phyloP scores from a whole-genome alignment of 2,797 vertebrate genomes.

The Anguilla pacifica region DNA sequence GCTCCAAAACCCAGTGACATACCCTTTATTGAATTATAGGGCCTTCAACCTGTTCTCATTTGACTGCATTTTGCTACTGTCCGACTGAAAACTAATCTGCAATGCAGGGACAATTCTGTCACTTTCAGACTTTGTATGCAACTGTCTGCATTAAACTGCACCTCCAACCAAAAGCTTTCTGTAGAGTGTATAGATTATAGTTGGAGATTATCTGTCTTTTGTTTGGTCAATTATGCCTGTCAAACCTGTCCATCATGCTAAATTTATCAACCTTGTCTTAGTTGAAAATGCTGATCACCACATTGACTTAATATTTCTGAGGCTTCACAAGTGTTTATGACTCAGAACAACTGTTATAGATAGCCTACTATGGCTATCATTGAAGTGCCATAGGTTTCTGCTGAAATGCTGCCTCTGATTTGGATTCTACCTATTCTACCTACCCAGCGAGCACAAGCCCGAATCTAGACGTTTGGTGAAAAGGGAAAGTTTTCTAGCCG shows the following conservation, averaged over 20 bases:
- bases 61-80: background rate
- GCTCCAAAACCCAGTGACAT: background rate
- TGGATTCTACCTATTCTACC: background rate
- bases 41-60: conserved; percentile 2
- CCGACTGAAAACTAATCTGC: background rate
- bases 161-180: background rate
- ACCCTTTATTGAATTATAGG: background rate
- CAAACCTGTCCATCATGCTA: background rate
- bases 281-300: background rate
- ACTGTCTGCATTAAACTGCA: background rate
- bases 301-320: background rate
- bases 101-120: background rate
- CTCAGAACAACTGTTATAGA: background rate
- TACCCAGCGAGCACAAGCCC: too few relatives aligned
- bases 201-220: background rate
- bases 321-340: background rate
- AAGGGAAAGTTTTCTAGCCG: too few relatives aligned
- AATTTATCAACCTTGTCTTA: conserved; percentile 1
- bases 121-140: background rate
- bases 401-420: background rate
- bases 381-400: background rate
- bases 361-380: background rate
- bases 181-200: background rate
- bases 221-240: background rate
- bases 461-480: too few relatives aligned